Evolutionary conservation across 2,113 vertebrate species (phyloP).

Genomic region (Anguilla japonica): DNA sequence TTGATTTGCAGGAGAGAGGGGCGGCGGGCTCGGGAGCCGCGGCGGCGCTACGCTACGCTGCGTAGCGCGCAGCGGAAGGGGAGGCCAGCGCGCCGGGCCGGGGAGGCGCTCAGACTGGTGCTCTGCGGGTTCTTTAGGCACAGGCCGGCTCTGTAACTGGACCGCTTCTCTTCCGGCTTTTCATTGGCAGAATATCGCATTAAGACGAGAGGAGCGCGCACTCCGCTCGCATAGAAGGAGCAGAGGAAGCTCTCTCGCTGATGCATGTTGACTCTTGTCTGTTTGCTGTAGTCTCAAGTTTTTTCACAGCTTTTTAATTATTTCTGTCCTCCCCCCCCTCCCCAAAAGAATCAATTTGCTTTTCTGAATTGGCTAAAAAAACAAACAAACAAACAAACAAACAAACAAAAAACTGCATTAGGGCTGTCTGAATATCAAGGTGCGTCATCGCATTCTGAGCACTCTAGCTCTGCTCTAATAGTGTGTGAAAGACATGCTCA

Average conservation of each 20-base stretch:
- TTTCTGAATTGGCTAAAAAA: background rate
- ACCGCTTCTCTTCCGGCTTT: constrained; percentile 28
- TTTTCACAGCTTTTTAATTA: background rate
- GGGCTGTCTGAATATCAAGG: background rate
- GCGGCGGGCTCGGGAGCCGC: no score
- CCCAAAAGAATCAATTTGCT: background rate
- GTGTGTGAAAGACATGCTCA: constrained; percentile 11
- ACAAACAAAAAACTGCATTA: background rate
- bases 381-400: background rate
- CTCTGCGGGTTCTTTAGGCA: constrained; percentile 14
- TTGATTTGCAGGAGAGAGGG: background rate
- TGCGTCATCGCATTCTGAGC: constrained; percentile 22
- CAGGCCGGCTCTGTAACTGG: constrained; percentile 39
- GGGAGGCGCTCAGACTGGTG: background rate
- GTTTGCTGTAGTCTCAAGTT: background rate
- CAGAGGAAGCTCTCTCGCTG: background rate
- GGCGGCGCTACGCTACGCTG: no score
- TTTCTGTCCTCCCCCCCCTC: background rate
- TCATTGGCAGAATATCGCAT: constrained; percentile 46
- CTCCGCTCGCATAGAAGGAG: constrained; percentile 29
- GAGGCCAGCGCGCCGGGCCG: background rate
- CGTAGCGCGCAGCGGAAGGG: background rate
- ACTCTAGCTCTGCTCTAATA: background rate
- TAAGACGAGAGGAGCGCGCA: constrained; percentile 29
- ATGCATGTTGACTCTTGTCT: background rate